phyloP scores from a whole-genome alignment of 2,797 vertebrate genomes.

The Pseudochirops corinnae region DNA sequence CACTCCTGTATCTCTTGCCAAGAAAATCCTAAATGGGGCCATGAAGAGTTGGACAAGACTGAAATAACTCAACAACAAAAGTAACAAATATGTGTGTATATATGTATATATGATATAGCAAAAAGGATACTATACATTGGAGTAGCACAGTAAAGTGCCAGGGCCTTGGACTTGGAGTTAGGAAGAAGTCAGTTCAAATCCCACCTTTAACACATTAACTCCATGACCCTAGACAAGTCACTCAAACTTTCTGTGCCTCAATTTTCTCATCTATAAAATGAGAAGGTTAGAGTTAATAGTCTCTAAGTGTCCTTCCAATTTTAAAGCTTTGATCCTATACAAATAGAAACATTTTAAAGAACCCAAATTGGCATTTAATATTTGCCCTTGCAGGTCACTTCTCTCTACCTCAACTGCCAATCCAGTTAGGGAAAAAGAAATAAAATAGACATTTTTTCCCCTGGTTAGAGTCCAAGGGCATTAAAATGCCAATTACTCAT shows the following conservation, averaged over 20 bases:
- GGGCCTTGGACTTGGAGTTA: not conserved
- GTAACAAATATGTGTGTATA: not conserved
- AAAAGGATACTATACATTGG: not conserved
- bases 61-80: no score
- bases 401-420: not conserved
- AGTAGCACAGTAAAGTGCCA: not conserved
- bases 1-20: not conserved
- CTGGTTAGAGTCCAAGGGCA: slow-evolving; percentile 19
- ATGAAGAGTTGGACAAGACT: no score
- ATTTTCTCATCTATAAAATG: not conserved
- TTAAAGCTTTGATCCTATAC: not conserved
- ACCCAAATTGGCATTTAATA: slow-evolving; percentile 34
- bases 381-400: slow-evolving; percentile 67
- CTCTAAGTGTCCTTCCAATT: not conserved
- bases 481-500: slow-evolving; percentile 73
- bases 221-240: not conserved
- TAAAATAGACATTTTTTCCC: slow-evolving; percentile 38
- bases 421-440: slow-evolving; percentile 25
- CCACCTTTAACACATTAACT: not conserved
- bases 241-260: not conserved
- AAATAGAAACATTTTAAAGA: slow-evolving; percentile 16
- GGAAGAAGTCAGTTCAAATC: not conserved
- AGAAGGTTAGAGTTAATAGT: not conserved
- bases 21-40: not conserved
- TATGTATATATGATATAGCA: not conserved